A percentile compares a stretch with the other conserved stretches of the same genome.
Evolutionary conservation across 1,140 invertebrate species (phyloP).

Genomic region (Drosophila nigrodunni): DNA sequence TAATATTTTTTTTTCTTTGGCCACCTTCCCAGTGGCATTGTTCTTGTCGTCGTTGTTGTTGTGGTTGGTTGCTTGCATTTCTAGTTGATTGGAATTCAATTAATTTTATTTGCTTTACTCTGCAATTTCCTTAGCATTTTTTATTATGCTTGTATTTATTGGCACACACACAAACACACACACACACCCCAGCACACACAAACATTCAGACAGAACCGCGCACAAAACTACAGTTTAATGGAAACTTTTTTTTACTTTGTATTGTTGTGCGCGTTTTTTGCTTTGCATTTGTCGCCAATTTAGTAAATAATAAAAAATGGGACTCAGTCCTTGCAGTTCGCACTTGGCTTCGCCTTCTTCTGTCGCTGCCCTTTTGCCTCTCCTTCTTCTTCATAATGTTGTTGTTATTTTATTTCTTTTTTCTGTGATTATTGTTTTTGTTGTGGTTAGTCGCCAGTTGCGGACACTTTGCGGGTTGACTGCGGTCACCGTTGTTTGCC

Average conservation of each 20-base stretch:
- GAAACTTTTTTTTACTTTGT: conserved; percentile 43
- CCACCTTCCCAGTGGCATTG: conserved; percentile 58
- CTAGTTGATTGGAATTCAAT: conserved; percentile 84
- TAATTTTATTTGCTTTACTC: conserved; percentile 84
- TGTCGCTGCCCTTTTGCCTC: conserved; percentile 2
- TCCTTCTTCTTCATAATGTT: background rate
- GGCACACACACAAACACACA: conserved; percentile 64
- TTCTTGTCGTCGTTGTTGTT: conserved; percentile 48
- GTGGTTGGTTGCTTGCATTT: conserved; percentile 64
- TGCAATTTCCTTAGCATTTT: conserved; percentile 81
- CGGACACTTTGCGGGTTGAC: conserved; percentile 72
- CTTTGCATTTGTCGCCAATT: conserved; percentile 81
- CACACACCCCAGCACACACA: conserved; percentile 20
- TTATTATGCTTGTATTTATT: conserved; percentile 78
- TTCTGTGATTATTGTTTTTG: conserved; percentile 23
- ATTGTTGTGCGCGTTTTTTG: conserved; percentile 42
- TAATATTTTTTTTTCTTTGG: conserved; percentile 62
- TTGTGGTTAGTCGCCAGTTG: conserved; percentile 51
- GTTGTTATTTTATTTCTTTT: conserved; percentile 7
- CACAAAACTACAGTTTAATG: conserved; percentile 71
- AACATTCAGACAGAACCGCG: background rate
- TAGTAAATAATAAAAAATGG: conserved; percentile 79
- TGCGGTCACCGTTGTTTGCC: conserved; percentile 70
- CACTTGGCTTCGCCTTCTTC: conserved; percentile 52
- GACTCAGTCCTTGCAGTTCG: conserved; percentile 73